A percentile compares a stretch with the other conserved stretches of the same genome.
Conservation (phyloP, 2,113 vertebrate species). For the Ascaphus truei region DNA sequence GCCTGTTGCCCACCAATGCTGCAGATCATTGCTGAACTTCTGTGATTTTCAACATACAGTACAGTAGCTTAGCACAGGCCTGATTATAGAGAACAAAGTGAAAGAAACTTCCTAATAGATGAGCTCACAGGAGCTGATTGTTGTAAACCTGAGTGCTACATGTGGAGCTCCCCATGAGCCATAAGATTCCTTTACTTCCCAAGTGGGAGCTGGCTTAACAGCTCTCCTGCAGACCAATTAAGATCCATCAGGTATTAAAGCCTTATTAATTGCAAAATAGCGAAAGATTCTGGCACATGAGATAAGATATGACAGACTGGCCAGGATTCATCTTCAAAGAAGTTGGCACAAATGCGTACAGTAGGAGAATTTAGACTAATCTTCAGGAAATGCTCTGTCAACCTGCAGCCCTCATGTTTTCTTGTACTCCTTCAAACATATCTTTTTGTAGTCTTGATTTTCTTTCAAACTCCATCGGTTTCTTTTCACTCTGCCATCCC, state of each 20-base stretch:
- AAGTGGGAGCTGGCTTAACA: background rate
- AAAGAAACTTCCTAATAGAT: background rate
- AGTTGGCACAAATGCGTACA: conserved; percentile 4
- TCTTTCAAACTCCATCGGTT: too few relatives aligned
- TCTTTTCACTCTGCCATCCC: too few relatives aligned
- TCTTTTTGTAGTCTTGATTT: too few relatives aligned
- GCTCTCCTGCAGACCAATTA: conserved; percentile 22
- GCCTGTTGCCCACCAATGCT: too few relatives aligned
- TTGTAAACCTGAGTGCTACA: conserved; percentile 10
- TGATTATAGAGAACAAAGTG: background rate
- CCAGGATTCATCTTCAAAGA: conserved; percentile 19
- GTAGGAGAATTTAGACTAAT: too few relatives aligned
- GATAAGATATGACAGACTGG: conserved; percentile 24
- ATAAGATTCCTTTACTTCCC: conserved; percentile 6
- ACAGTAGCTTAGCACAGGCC: background rate
- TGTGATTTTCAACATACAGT: too few relatives aligned
- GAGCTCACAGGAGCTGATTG: background rate
- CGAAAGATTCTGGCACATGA: conserved; percentile 7
- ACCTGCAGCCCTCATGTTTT: too few relatives aligned
- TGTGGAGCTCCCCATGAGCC: background rate
- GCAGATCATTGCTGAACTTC: too few relatives aligned
- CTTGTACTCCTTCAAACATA: too few relatives aligned
- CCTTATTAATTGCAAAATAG: conserved; percentile 28
- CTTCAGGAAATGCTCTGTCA: too few relatives aligned
- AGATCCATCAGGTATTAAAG: conserved; percentile 36